Evolutionary conservation across 2,888 invertebrate species (phyloP).

Genomic region (Mythimna loreyi): DNA sequence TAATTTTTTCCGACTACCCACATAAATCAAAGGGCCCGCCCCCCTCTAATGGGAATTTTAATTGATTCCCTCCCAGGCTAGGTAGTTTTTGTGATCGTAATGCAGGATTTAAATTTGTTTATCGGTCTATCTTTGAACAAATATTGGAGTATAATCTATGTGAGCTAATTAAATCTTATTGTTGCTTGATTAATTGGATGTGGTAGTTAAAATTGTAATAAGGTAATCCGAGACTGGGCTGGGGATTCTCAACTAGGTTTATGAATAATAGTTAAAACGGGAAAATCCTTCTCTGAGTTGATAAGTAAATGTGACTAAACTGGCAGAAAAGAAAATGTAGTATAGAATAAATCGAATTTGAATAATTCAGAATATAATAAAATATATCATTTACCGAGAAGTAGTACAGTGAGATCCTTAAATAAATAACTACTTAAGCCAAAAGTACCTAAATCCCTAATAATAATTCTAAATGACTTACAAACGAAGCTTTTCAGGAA

Average conservation of each 20-base stretch:
- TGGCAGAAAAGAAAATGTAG: too few species aligned
- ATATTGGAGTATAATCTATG: slow-evolving; percentile 50
- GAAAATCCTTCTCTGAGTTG: too few species aligned
- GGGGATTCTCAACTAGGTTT: neutral
- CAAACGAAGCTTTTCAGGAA: too few species aligned
- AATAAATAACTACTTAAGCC: too few species aligned
- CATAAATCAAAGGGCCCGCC: slow-evolving; percentile 78
- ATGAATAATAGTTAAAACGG: neutral
- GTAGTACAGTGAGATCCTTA: too few species aligned
- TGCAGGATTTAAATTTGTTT: slow-evolving; percentile 64
- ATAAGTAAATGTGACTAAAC: neutral
- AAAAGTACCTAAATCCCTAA: too few species aligned
- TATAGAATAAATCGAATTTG: too few species aligned
- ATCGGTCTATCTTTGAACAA: slow-evolving; percentile 58
- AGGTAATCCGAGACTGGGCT: neutral
- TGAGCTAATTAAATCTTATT: slow-evolving; percentile 52
- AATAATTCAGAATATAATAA: too few species aligned
- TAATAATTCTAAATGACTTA: too few species aligned
- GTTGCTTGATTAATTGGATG: slow-evolving; percentile 44
- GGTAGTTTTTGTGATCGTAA: slow-evolving; percentile 68
- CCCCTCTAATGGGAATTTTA: slow-evolving; percentile 81
- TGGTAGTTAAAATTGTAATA: neutral
- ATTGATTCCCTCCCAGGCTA: slow-evolving; percentile 78
- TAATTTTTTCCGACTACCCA: slow-evolving; percentile 64
- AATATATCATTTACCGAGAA: too few species aligned